Percentiles rank a stretch among this genome's conserved stretches.
Conservation (phyloP, 2,113 vertebrate species). For the Bufo gargarizans region DNA sequence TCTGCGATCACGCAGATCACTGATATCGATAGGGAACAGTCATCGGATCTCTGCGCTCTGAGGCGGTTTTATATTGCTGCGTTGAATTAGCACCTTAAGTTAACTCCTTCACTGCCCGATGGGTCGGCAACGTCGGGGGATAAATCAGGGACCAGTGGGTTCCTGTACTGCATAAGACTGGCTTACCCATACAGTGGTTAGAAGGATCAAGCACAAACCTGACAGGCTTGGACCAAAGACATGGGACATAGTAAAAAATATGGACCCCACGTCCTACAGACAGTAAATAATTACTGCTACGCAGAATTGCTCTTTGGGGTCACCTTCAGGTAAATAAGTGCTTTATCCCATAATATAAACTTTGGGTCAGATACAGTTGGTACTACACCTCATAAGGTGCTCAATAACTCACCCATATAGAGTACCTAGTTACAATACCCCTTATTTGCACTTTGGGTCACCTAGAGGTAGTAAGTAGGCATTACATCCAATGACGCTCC, state of each 20-base stretch:
- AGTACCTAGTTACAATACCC: neutral
- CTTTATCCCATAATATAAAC: neutral
- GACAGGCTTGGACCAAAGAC: too few species aligned
- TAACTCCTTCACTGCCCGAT: neutral
- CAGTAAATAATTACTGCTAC: neutral
- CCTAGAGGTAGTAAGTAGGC: neutral
- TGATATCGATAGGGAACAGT: neutral
- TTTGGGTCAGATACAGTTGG: neutral
- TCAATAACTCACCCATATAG: neutral
- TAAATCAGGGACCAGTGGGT: neutral
- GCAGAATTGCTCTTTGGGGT: neutral
- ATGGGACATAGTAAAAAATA: too few species aligned
- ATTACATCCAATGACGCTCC: neutral
- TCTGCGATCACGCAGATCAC: neutral
- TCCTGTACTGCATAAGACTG: neutral
- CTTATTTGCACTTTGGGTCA: neutral
- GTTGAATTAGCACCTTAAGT: neutral
- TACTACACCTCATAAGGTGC: neutral
- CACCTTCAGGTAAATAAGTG: neutral
- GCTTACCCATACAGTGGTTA: neutral
- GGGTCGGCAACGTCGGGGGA: conserved; percentile 4
- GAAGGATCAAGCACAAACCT: too few species aligned
- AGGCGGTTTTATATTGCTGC: neutral
- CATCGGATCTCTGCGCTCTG: neutral
- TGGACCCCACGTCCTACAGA: neutral